Evolutionary conservation across 2,888 invertebrate species (phyloP).

Genomic region (Bugula neritina): DNA sequence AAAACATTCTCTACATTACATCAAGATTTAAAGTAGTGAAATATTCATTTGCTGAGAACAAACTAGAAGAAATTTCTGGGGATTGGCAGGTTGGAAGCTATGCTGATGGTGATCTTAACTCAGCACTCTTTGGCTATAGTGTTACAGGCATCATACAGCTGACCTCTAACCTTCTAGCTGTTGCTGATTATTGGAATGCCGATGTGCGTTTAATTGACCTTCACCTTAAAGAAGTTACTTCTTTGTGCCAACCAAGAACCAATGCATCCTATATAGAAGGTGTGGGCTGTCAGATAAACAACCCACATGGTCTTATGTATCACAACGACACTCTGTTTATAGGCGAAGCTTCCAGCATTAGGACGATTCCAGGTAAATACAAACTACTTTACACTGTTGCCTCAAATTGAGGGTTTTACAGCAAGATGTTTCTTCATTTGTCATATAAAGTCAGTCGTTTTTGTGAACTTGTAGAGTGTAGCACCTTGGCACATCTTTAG

Average conservation of each 20-base stretch:
- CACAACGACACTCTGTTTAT: slow-evolving; percentile 8
- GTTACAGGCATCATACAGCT: neutral
- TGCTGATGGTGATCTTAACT: neutral
- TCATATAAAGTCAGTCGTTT: too few species aligned
- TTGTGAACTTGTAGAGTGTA: too few species aligned
- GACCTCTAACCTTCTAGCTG: neutral
- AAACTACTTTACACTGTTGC: too few species aligned
- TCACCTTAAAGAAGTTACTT: neutral
- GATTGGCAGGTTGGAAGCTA: neutral
- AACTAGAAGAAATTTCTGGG: neutral
- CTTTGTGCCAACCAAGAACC: neutral
- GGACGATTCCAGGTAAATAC: neutral
- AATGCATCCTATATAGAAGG: neutral
- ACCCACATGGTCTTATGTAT: slow-evolving; percentile 4
- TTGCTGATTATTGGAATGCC: slow-evolving; percentile 5
- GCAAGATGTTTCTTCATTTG: too few species aligned
- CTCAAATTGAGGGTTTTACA: too few species aligned
- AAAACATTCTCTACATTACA: neutral
- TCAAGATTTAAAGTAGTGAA: neutral
- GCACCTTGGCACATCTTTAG: too few species aligned
- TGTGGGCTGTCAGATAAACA: neutral
- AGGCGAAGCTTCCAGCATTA: neutral
- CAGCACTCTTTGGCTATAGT: neutral
- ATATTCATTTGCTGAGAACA: neutral
- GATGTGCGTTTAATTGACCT: slow-evolving; percentile 1